phyloP scores from a whole-genome alignment of 2,888 invertebrate species.

The Patella depressa region DNA sequence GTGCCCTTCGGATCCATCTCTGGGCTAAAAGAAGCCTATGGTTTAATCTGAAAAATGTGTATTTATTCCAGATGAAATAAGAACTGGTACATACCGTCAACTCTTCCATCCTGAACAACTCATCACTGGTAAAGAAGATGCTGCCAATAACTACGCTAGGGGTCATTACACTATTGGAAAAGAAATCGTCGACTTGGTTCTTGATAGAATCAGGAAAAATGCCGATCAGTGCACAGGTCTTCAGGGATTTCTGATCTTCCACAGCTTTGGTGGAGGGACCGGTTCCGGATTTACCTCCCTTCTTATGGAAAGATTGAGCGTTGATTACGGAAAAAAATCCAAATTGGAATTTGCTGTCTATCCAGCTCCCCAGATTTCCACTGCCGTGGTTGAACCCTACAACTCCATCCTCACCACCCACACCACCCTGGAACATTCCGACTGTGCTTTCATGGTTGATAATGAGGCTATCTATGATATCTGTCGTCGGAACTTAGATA shows the following conservation, averaged over 20 bases:
- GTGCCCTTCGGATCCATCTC: no score
- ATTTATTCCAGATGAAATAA: not conserved
- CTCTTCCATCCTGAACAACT: constrained; percentile 8
- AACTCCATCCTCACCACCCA: not conserved
- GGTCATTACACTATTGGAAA: not conserved
- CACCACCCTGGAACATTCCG: not conserved
- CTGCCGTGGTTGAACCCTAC: constrained; percentile 4
- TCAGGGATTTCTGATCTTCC: constrained; percentile 7
- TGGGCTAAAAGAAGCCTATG: no score
- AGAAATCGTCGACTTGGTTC: not conserved
- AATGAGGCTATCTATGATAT: constrained; percentile 2
- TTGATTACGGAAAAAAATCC: not conserved
- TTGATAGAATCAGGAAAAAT: not conserved
- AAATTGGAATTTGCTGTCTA: constrained; percentile 3
- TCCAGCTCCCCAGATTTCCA: not conserved
- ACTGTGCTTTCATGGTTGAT: constrained; percentile 3
- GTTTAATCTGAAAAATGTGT: no score
- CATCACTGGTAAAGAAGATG: constrained; percentile 10
- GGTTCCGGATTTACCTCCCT: constrained; percentile 1
- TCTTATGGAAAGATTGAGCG: constrained; percentile 10
- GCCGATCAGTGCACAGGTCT: constrained; percentile 4
- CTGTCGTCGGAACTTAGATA: constrained; percentile 1
- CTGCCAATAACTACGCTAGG: constrained; percentile 3
- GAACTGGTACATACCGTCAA: not conserved
- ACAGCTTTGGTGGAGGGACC: not conserved